A percentile compares a stretch with the other conserved stretches of the same genome.
Evolutionary conservation across 2,888 invertebrate species (phyloP).

Genomic region (Steinernema carpocapsae): DNA sequence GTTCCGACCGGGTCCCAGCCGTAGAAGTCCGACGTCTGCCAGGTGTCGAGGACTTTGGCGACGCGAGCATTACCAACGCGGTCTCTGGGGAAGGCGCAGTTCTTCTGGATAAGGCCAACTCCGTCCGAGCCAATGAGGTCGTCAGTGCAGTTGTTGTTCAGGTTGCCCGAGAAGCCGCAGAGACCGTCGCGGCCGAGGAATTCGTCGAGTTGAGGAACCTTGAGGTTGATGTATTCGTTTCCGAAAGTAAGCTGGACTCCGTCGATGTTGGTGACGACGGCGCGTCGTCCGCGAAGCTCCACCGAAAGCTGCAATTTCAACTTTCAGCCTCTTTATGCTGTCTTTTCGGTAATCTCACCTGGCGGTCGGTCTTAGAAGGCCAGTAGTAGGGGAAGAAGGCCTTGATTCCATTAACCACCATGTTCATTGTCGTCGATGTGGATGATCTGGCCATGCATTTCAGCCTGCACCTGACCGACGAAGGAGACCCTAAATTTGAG

Average conservation of each 20-base stretch:
- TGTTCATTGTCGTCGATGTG: neutral
- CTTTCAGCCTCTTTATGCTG: neutral
- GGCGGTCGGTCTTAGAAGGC: neutral
- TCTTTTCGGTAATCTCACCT: neutral
- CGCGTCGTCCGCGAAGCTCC: neutral
- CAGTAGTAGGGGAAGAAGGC: neutral
- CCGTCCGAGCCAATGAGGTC: slow-evolving; percentile 4
- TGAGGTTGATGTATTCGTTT: neutral
- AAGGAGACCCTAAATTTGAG: neutral
- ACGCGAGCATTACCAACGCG: neutral
- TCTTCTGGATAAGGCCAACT: neutral
- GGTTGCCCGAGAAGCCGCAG: slow-evolving; percentile 3
- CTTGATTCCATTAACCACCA: neutral
- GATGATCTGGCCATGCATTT: slow-evolving; percentile 5
- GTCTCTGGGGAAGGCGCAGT: neutral
- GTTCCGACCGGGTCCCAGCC: slow-evolving; percentile 3
- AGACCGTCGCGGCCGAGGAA: neutral
- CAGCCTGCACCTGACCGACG: neutral
- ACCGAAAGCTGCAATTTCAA: neutral
- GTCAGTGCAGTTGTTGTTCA: slow-evolving; percentile 13
- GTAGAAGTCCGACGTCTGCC: neutral
- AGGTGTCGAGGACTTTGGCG: slow-evolving; percentile 9
- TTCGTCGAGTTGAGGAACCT: neutral
- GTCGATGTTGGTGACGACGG: neutral
- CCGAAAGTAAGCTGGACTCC: neutral